Base-by-base conservation (phyloP, 2,888 invertebrate species). In the Blastobasis adustella region DNA sequence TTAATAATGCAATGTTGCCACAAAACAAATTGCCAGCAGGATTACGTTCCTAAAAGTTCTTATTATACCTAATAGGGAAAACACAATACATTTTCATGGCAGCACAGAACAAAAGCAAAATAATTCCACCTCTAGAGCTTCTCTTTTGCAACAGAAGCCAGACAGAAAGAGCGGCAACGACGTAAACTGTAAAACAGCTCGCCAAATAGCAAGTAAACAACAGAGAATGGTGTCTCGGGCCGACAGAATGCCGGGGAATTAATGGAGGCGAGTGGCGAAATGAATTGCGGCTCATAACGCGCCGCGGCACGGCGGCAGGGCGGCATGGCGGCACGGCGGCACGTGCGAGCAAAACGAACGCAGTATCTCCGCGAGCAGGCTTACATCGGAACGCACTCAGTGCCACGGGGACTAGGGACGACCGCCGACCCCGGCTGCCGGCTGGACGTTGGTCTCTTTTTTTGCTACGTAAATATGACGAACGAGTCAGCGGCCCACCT, bases 351-450 rank as follows among this genome's bases (percentile, higher is more conserved):
- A 74, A 83, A 82, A 79, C 72, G 79, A 82, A 78, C 69, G 67
- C 54, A 52, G n/a, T 59, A 64, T 65, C 65, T 58, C 61, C 55
- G 57, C 56, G 55, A 51, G 57, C 63, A 74, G 74, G 67, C 69
- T 63, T 69, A 86, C 85, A 87, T 70, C 76, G 79, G 72, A 85
- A 82, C 75, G 81, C 86, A 86, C 86, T 86, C 81, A 47, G 40
- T n/a, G 7, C 46, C 40, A 40, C 40, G 7, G 23, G 23, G 23
- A 23, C 23, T 23, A 23, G 23, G 23, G 23, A 23, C 23, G 40
- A 9, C 40, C 40, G 9, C 40, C 40, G 40, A 9, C 40, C 42
- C 8, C 10, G 10, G 42, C n/a, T 8, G 42, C 4, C 9, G 42
- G 42, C 63, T 64, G 63, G 23, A 23, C 23, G 23, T 23, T 23